A percentile compares a stretch with the other conserved stretches of the same genome.
Conservation (phyloP, 2,888 invertebrate species). For the Napeogenes sylphis region DNA sequence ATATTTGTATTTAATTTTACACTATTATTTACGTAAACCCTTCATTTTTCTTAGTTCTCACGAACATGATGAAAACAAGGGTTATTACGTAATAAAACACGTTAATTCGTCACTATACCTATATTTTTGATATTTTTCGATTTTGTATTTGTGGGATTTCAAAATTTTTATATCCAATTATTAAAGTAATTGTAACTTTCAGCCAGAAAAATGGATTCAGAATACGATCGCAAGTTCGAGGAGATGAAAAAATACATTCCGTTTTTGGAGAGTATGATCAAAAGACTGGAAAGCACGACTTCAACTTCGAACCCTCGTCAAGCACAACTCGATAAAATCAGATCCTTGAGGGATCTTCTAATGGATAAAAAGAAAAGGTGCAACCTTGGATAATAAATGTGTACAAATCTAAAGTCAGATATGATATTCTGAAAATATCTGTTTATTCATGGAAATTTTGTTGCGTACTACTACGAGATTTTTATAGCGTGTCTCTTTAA, state of each 20-base stretch:
- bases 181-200: slow-evolving; percentile 28
- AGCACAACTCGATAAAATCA: slow-evolving; percentile 80
- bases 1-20: too few relatives aligned
- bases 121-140: too few relatives aligned
- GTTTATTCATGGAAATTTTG: too few relatives aligned
- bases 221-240: slow-evolving; percentile 79
- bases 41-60: too few relatives aligned
- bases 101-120: too few relatives aligned
- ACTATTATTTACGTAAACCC: too few relatives aligned
- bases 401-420: not conserved
- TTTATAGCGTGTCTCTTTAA: too few relatives aligned
- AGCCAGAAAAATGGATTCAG: slow-evolving; percentile 61
- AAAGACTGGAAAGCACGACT: slow-evolving; percentile 75
- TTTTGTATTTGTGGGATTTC: too few relatives aligned
- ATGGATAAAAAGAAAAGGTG: slow-evolving; percentile 80
- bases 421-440: too few relatives aligned
- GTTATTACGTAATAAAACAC: too few relatives aligned
- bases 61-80: too few relatives aligned
- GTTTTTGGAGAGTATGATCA: slow-evolving; percentile 84
- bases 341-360: slow-evolving; percentile 79
- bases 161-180: not conserved
- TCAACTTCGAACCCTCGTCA: slow-evolving; percentile 71
- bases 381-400: slow-evolving; percentile 7
- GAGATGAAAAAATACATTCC: slow-evolving; percentile 84
- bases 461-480: too few relatives aligned